Evolutionary conservation across 2,113 vertebrate species (phyloP), one percentile per base, ranked within the genome.

Genomic region (Anguilla rostrata): DNA sequence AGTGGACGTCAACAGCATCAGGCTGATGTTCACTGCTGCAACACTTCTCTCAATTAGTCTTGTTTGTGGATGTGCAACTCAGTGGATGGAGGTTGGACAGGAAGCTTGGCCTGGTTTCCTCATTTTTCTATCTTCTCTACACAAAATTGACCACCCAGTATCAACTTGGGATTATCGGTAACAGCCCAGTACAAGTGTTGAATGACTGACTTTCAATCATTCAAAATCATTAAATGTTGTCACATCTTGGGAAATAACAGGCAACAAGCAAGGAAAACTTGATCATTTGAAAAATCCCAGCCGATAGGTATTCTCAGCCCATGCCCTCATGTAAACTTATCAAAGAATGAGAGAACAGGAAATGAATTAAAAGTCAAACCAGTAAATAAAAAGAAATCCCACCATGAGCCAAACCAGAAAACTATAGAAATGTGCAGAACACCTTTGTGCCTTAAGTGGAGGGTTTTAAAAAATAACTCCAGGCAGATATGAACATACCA

Each of bases 71-170:
- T 5, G 93, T 98, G 88, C 97, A 98, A 78, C 57, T 98, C 39
- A 99, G 98, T 86, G 94, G 96, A 16, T 99, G 98, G 98, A 99
- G 95, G 90, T 90, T 99, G 92, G 96, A 99, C 95, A 97, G 94
- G 96, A 99, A 97, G 88, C 29, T 99, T 84, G 98, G 98, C 86
- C 41, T 92, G 0, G 91, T 95, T 20, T 98, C 94, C 83, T 94
- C 99, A 63, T n/a, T 95, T 86, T 92, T 96, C 90, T 99, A 99
- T 92, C 86, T 98, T 78, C 88, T 96, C 43, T 98, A 98, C 90
- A 95, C 96, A 88, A 92, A 95, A 39, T 90, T 99, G 89, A 95
- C 98, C 43, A 96, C 99, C 94, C 94, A 99, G 39, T 98, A 99
- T 84, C 98, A 99, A 93, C 94, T 99, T 84, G 98, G 98, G 85